Percentiles rank a stretch among this genome's conserved stretches.
phyloP scores from a whole-genome alignment of 2,888 invertebrate genomes.

The Agrochola lychnidis region DNA sequence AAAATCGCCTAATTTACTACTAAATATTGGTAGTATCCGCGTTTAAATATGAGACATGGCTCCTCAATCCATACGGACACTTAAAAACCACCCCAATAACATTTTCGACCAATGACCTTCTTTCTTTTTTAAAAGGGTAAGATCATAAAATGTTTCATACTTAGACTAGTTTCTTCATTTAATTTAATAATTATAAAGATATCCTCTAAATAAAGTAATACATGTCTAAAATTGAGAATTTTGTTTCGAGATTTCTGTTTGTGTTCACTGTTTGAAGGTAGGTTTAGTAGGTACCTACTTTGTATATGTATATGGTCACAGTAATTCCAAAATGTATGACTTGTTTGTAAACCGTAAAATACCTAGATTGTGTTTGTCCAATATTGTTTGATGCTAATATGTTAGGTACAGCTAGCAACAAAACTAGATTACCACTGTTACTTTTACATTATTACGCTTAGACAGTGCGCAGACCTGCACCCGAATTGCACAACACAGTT shows the following conservation, averaged over 20 bases:
- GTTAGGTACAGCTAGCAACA: not conserved
- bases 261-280: not conserved
- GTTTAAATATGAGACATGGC: too few relatives aligned
- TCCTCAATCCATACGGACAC: too few relatives aligned
- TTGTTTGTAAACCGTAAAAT: slow-evolving; percentile 27
- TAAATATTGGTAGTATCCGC: too few relatives aligned
- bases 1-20: too few relatives aligned
- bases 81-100: too few relatives aligned
- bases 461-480: not conserved
- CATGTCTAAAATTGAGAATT: not conserved
- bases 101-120: too few relatives aligned
- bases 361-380: not conserved
- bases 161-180: not conserved
- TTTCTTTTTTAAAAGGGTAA: not conserved
- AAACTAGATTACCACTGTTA: not conserved
- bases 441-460: not conserved
- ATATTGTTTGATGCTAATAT: slow-evolving; percentile 9
- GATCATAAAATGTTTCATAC: not conserved
- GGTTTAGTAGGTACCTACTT: not conserved
- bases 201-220: slow-evolving; percentile 5
- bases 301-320: slow-evolving; percentile 3
- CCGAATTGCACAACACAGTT: not conserved
- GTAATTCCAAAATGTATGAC: slow-evolving; percentile 7
- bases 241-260: slow-evolving; percentile 13
- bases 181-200: not conserved